These are phyloP conservation scores for Tipula unca DNA, from an alignment of 2,888 invertebrate species.

Conservation along the genomic window DNA sequence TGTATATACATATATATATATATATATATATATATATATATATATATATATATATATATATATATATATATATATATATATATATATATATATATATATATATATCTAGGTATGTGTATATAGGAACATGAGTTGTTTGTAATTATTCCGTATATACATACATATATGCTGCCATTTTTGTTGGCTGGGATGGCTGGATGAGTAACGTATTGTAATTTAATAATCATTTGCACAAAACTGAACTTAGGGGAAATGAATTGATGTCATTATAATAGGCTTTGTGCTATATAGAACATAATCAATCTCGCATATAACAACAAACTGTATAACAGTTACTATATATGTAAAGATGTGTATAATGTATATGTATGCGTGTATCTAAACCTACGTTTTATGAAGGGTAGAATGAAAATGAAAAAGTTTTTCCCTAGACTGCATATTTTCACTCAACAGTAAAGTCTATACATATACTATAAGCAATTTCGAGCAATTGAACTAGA, in stretches of 20 bases:
- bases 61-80: too few species aligned
- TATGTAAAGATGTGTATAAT: too few species aligned
- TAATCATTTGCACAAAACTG: not conserved
- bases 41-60: not conserved
- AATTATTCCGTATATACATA: not conserved
- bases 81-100: too few species aligned
- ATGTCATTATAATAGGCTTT: not conserved
- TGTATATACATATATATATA: not conserved
- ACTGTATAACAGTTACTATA: not conserved
- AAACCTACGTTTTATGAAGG: not conserved
- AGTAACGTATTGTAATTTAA: slow-evolving; percentile 8
- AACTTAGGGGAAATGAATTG: not conserved
- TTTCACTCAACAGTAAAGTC: not conserved
- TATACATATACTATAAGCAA: not conserved
- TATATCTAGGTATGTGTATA: too few species aligned
- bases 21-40: too few species aligned
- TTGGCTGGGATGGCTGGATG: not conserved
- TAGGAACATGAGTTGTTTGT: not conserved
- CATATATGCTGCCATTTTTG: not conserved
- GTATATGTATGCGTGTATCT: not conserved
- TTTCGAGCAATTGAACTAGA: not conserved
- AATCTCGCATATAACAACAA: not conserved
- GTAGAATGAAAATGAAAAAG: not conserved
- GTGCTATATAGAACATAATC: not conserved
- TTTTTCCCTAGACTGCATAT: not conserved